Evolutionary conservation across 2,888 invertebrate genomes (phyloP).

Genomic region (Oligia latruncula): DNA sequence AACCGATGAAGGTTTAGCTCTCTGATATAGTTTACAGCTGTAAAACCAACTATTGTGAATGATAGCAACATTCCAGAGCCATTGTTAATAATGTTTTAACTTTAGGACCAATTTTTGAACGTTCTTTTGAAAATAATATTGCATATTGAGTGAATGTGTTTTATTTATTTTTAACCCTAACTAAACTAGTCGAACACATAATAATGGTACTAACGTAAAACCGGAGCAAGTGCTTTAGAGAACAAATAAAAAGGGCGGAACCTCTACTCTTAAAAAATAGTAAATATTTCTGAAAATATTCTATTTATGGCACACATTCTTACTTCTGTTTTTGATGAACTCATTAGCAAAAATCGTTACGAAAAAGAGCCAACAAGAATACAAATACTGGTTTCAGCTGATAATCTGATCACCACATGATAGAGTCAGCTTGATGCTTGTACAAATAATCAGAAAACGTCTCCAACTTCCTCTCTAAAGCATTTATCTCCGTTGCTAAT

Average conservation of each 20-base stretch:
- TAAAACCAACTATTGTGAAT: conserved; percentile 82
- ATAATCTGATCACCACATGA: conserved; percentile 88
- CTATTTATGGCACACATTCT: conserved; percentile 70
- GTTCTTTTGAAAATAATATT: conserved; percentile 90
- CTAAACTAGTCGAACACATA: conserved; percentile 45
- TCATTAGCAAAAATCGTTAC: conserved; percentile 41
- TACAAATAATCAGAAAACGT: conserved; percentile 87
- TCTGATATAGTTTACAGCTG: conserved; percentile 78
- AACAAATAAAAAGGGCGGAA: conserved; percentile 33
- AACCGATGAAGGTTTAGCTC: conserved; percentile 76
- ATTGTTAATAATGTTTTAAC: conserved; percentile 90
- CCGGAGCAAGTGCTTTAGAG: conserved; percentile 84
- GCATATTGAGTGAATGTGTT: conserved; percentile 85
- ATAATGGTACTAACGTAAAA: conserved; percentile 5
- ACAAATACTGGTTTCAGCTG: conserved; percentile 26
- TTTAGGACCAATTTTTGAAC: conserved; percentile 90
- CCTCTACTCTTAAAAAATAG: conserved; percentile 26
- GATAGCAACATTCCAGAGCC: conserved; percentile 89
- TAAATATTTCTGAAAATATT: conserved; percentile 35
- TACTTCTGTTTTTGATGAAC: conserved; percentile 42
- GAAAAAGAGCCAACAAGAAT: conserved; percentile 31
- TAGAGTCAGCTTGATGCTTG: conserved; percentile 90
- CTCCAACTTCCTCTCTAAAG: conserved; percentile 88
- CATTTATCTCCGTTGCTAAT: conserved; percentile 89
- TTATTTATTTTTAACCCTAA: conserved; percentile 68